A percentile compares a stretch with the other conserved stretches of the same genome.
These are phyloP conservation scores for Gallinago nigripennis DNA, from an alignment of 2,797 vertebrate genomes.

Conservation along the genomic window DNA sequence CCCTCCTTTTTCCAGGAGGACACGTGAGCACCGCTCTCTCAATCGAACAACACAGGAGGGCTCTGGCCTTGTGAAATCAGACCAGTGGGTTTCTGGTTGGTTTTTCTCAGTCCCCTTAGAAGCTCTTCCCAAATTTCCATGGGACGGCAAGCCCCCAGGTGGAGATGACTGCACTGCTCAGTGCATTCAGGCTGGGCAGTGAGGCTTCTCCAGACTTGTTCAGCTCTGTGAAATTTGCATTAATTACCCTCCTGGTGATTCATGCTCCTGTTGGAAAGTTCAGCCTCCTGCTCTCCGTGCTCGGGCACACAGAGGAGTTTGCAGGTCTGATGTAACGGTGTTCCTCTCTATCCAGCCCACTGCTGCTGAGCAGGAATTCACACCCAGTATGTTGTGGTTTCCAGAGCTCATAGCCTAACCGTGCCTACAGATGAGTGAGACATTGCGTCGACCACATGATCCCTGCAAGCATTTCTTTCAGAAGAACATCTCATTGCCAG, in stretches of 20 bases:
- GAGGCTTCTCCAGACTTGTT: slow-evolving; percentile 30
- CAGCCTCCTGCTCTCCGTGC: not conserved
- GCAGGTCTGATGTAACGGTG: rapidly evolving
- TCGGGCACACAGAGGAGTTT: not conserved
- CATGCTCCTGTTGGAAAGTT: not conserved
- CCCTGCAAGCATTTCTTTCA: not conserved
- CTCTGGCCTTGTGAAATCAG: not conserved
- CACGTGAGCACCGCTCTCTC: not conserved
- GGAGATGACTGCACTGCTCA: not conserved
- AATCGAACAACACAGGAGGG: rapidly evolving
- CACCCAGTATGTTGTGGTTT: not conserved
- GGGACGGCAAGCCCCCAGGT: not conserved
- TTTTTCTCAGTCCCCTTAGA: not conserved
- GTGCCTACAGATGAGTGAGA: not conserved
- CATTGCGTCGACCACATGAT: not conserved
- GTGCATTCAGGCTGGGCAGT: rapidly evolving
- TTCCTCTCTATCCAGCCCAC: not conserved
- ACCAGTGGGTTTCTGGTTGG: not conserved
- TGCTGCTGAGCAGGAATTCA: not conserved
- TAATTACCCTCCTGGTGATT: not conserved
- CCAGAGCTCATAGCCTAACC: not conserved
- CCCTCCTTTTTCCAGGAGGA: not conserved
- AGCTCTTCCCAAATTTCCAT: not conserved
- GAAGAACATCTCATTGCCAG: not conserved
- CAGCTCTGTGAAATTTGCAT: not conserved